These are phyloP conservation scores for Orycteropus afer DNA, from an alignment of 2,113 vertebrate species.

Conservation along the genomic window DNA sequence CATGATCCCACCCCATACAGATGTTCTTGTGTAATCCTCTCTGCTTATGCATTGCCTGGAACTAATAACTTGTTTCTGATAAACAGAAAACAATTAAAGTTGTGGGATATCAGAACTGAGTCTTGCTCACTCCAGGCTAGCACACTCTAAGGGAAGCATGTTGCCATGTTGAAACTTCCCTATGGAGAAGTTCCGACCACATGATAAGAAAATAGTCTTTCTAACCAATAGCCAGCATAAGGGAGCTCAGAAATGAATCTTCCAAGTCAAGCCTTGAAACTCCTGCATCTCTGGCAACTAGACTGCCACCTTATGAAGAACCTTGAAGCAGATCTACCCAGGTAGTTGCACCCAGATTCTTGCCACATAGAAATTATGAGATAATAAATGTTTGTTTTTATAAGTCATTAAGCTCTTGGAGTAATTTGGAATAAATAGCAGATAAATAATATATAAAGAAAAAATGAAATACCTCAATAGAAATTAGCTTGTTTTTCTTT, in stretches of 20 bases:
- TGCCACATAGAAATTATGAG: background rate
- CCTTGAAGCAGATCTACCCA: background rate
- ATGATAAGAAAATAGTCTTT: background rate
- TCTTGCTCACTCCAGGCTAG: background rate
- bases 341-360: background rate
- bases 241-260: background rate
- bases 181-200: background rate
- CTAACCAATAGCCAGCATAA: background rate
- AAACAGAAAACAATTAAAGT: background rate
- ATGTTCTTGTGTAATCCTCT: background rate
- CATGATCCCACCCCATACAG: too few species aligned
- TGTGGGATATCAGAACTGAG: background rate
- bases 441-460: background rate
- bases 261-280: background rate
- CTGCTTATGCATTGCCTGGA: background rate
- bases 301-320: background rate
- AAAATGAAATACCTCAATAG: background rate
- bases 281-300: background rate
- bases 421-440: background rate
- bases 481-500: constrained; percentile 38
- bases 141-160: background rate
- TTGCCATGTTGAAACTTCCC: background rate
- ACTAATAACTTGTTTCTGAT: background rate
- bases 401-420: background rate
- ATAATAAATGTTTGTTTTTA: background rate